Base-by-base conservation (phyloP, 1,140 invertebrate species). In the Heliconius eleuchia region DNA sequence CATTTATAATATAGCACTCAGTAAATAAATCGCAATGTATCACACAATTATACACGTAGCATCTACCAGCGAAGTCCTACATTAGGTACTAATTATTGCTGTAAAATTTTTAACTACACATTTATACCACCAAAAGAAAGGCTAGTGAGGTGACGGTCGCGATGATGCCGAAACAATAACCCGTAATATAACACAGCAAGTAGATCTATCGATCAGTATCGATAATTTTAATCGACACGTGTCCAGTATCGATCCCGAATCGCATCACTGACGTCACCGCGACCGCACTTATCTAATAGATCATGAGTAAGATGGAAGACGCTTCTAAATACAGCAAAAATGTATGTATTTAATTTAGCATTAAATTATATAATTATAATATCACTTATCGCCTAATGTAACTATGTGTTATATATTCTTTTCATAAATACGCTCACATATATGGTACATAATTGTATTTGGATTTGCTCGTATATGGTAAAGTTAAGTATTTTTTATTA, bases 251-350 rank as follows among this genome's bases (percentile, higher is more conserved):
- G 57, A 60, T 60, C 1, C 23, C n/a, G n/a, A 23, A n/a, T n/a
- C 57, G n/a, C 57, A 60, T 66, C 23, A 66, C 60, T 66, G 27
- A 66, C 60, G 60, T 66, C 74, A 78, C 88, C 85, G 80, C 84
- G 74, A 84, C 79, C 60, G 85, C 81, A 82, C 78, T 78, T 83
- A 86, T 85, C 86, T 91, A 91, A 89, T 81, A 87, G 86, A 92
- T 91, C 87, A 89, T 85, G 86, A 93, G 85, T 92, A 91, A 92
- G 90, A 91, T 93, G 91, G 91, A 94, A 93, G 92, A 93, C 92
- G 92, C 91, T 89, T 88, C 91, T 92, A 92, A 92, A 92, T 92
- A 94, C 91, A 94, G 91, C 92, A 92, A 90, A 91, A 89, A 91
- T 90, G 85, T 93, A 91, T 90, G 87, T 90, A 89, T 90, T 88